Evolutionary conservation across 2,797 vertebrate species (phyloP), one percentile per base, ranked within the genome.

Genomic region (Merluccius polli): DNA sequence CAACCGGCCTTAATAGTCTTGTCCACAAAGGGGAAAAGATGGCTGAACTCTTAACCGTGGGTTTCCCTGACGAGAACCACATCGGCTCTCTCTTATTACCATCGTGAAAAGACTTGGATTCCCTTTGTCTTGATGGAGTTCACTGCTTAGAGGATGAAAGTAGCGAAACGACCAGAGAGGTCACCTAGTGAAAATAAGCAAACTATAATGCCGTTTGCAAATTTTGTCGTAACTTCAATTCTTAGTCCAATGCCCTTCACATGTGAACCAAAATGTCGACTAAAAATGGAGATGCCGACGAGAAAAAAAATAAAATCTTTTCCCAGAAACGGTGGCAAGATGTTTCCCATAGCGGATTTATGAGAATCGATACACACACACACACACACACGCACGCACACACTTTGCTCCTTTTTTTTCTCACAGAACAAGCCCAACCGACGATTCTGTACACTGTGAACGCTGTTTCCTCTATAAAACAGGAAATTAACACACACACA

Each of bases 281-380:
- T 8, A 48, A 29, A 38, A 71, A 71, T n/a, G 38, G 70, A 24
- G 78, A 79, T 85, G 84, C 24, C 81, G 80, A 73, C 27, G 78
- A 38, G 83, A 78, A 85, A 16, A 15, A 59, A 63, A 84, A 73
- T 1, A n/a, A 76, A 78, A 75, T 77, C 75, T 76, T 29, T 92
- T 91, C 88, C 88, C 91, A 92, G 83, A 90, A 89, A 90, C 85
- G 84, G 87, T 83, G 30, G 44, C 73, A 65, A 0, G 78, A 73
- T 72, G 72, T 89, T 94, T 94, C 93, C 92, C 93, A 94, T 86
- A 85, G 81, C 18, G 82, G 81, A 90, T 89, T 88, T 92, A 91
- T 93, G 93, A 93, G 93, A 94, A 94, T 89, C 90, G 74, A 89
- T 79, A 82, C 63, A 83, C 79, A 83, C 75, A 77, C 44, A 48